These are phyloP conservation scores for Microhierax caerulescens DNA, from an alignment of 2,797 vertebrate genomes.

Conservation along the genomic window DNA sequence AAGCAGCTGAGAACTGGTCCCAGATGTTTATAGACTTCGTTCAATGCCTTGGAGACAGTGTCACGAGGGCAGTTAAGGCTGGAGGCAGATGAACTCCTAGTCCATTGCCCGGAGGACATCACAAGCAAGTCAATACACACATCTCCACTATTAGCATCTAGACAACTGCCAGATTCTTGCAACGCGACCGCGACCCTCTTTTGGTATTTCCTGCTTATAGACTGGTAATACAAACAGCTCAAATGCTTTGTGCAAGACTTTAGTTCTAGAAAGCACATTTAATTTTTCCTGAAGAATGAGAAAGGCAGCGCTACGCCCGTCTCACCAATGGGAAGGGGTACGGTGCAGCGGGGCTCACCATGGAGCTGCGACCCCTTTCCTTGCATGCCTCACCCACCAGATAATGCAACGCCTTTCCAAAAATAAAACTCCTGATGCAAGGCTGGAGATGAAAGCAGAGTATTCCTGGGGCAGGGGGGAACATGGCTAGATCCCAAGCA, in stretches of 20 bases:
- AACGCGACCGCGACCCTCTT: not conserved
- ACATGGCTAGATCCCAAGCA: not conserved
- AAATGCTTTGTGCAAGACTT: not conserved
- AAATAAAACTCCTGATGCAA: not conserved
- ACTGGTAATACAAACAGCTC: not conserved
- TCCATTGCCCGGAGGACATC: not conserved
- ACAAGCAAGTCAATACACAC: not conserved
- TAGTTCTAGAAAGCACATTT: accelerated
- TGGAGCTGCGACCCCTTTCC: accelerated
- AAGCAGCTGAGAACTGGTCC: not conserved
- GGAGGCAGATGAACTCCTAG: not conserved
- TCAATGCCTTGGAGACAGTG: not conserved
- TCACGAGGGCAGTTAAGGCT: not conserved
- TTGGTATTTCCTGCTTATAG: constrained; percentile 37
- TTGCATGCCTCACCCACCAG: accelerated
- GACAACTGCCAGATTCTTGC: not conserved
- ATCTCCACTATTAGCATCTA: not conserved
- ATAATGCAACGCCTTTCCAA: not conserved
- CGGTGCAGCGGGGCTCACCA: not conserved
- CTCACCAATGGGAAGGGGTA: accelerated
- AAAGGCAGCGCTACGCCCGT: not conserved
- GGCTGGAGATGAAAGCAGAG: not conserved
- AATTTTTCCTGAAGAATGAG: not conserved
- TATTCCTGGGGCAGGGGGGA: not conserved
- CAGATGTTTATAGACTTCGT: not conserved